phyloP scores from a whole-genome alignment of 2,888 invertebrate species.

The Erannis defoliaria region DNA sequence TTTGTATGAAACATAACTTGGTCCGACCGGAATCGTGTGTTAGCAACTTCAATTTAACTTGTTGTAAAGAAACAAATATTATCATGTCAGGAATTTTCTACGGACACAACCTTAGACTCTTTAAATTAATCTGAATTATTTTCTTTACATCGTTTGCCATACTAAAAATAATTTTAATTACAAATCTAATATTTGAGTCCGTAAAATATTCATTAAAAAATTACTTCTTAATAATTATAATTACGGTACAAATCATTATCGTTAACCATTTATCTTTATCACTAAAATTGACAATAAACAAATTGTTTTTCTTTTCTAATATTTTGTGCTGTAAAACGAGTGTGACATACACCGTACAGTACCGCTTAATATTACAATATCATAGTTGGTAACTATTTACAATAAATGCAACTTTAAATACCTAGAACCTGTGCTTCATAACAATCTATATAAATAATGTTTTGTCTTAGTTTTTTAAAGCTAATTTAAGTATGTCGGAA shows the following conservation, averaged over 20 bases:
- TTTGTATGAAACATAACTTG: conserved; percentile 78
- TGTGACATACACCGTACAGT: conserved; percentile 82
- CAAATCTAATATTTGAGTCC: conserved; percentile 40
- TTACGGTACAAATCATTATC: conserved; percentile 75
- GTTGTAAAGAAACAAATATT: conserved; percentile 53
- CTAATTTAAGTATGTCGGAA: conserved; percentile 80
- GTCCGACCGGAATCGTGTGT: conserved; percentile 76
- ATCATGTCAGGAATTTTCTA: conserved; percentile 44
- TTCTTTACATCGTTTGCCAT: neutral
- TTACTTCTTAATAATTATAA: conserved; percentile 50
- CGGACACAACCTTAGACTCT: conserved; percentile 48
- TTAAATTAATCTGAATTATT: conserved; percentile 19
- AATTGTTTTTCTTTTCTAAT: conserved; percentile 78
- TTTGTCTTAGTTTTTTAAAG: conserved; percentile 75
- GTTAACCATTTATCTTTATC: conserved; percentile 69
- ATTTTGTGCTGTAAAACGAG: conserved; percentile 86
- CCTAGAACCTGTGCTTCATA: conserved; percentile 85
- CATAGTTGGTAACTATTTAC: conserved; percentile 77
- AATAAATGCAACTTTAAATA: conserved; percentile 83
- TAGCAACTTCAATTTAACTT: conserved; percentile 67
- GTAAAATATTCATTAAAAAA: conserved; percentile 48
- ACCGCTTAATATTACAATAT: conserved; percentile 74
- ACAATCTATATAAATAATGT: conserved; percentile 85
- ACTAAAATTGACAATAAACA: conserved; percentile 85
- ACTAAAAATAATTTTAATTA: conserved; percentile 7